Percentiles rank a stretch among this genome's conserved stretches.
phyloP scores from a whole-genome alignment of 1,140 invertebrate species.

The Conus ventricosus region DNA sequence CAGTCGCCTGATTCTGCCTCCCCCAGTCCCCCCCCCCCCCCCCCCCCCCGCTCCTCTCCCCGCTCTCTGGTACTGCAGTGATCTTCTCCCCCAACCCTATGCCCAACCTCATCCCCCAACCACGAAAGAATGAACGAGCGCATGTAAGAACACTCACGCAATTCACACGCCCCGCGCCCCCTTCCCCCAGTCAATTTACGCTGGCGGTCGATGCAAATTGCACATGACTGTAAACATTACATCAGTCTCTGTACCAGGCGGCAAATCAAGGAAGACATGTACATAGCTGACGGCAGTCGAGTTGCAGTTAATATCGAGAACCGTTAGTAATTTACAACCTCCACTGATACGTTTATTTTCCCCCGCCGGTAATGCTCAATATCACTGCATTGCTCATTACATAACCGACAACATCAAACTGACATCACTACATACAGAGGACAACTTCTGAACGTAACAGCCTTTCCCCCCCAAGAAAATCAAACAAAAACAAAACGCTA shows the following conservation, averaged over 20 bases:
- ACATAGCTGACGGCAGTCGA: too few relatives aligned
- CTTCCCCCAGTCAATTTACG: background rate
- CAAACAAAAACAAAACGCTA: too few relatives aligned
- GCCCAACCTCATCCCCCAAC: background rate
- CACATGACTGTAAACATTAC: background rate
- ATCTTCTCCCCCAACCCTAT: background rate
- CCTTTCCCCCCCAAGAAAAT: too few relatives aligned
- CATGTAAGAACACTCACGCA: background rate
- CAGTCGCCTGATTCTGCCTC: slow-evolving; percentile 1
- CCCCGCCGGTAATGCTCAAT: too few relatives aligned
- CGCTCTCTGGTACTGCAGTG: background rate
- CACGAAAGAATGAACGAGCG: background rate
- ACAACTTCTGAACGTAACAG: too few relatives aligned
- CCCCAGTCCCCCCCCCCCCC: background rate
- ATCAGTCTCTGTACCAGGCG: background rate
- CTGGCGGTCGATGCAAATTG: background rate
- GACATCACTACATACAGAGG: too few relatives aligned
- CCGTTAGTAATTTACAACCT: too few relatives aligned
- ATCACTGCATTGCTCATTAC: too few relatives aligned
- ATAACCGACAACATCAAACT: too few relatives aligned
- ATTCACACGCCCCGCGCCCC: background rate
- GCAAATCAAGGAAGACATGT: too few relatives aligned
- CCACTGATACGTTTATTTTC: too few relatives aligned
- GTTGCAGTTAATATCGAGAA: too few relatives aligned
- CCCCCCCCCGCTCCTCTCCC: background rate